Evolutionary conservation across 2,797 vertebrate genomes (phyloP).

Genomic region (Antennarius maculatus): DNA sequence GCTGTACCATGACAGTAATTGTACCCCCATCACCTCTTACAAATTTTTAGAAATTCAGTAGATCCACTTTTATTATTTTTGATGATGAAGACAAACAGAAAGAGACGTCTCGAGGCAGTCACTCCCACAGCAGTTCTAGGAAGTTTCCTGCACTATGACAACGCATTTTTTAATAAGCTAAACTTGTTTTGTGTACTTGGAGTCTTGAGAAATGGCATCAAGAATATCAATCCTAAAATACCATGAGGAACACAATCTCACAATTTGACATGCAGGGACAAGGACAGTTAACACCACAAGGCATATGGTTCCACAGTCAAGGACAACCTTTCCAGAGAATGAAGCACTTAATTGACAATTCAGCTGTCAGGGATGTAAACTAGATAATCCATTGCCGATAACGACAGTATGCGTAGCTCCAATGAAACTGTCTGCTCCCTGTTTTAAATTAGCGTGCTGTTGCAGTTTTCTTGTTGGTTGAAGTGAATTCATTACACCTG

Average conservation of each 20-base stretch:
- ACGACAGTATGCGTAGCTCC: background rate
- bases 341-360: background rate
- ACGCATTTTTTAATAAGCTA: conserved; percentile 9
- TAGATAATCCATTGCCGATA: background rate
- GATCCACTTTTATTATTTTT: conserved; percentile 37
- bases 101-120: background rate
- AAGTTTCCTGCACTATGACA: conserved; percentile 16
- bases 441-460: too few species aligned
- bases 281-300: background rate
- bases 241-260: background rate
- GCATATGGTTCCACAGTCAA: background rate
- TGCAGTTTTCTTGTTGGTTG: too few species aligned
- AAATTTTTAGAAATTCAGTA: background rate
- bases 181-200: background rate
- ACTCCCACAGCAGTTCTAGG: conserved; percentile 11
- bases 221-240: background rate
- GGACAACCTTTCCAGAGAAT: background rate
- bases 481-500: background rate
- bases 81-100: conserved; percentile 43
- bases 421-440: too few species aligned
- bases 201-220: conserved; percentile 4
- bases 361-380: background rate
- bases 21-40: background rate
- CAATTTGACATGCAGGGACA: background rate
- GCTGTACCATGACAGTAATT: conserved; percentile 44